Percentiles rank a stretch among this genome's conserved stretches.
phyloP scores from a whole-genome alignment of 2,113 vertebrate genomes.

The Blennius ocellaris region DNA sequence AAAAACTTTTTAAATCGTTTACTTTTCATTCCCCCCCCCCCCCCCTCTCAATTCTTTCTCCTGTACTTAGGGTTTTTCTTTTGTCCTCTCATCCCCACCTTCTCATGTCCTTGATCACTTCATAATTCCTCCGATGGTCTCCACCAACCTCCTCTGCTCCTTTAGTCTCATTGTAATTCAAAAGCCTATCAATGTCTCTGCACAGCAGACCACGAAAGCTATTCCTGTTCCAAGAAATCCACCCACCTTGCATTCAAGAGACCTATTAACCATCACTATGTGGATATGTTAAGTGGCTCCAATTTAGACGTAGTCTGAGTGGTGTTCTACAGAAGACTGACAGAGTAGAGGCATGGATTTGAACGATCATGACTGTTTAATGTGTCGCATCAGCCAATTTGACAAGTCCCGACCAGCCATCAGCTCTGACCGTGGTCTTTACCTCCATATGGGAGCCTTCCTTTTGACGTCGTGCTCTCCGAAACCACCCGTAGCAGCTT shows the following conservation, averaged over 20 bases:
- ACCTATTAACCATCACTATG: slow-evolving; percentile 25
- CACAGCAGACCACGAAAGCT: slow-evolving; percentile 36
- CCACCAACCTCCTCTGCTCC: slow-evolving; percentile 35
- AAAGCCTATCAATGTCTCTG: slow-evolving; percentile 31
- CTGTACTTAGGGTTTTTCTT: not conserved
- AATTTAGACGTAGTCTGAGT: slow-evolving; percentile 29
- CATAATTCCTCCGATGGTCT: slow-evolving; percentile 35
- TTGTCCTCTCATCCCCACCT: slow-evolving; percentile 42
- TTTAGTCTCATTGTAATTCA: slow-evolving; percentile 47
- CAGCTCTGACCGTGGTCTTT: slow-evolving; percentile 36
- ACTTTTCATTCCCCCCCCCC: too few relatives aligned
- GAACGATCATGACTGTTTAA: slow-evolving; percentile 41
- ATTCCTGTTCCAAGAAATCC: slow-evolving; percentile 33
- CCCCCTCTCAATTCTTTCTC: too few relatives aligned
- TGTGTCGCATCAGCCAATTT: slow-evolving; percentile 31
- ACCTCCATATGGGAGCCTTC: slow-evolving; percentile 28
- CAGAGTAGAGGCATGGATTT: slow-evolving; percentile 18
- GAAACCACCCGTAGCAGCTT: slow-evolving; percentile 17
- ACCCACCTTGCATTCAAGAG: slow-evolving; percentile 33
- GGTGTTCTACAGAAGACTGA: slow-evolving; percentile 27
- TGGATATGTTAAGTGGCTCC: slow-evolving; percentile 30
- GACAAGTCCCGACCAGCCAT: slow-evolving; percentile 35
- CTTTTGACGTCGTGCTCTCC: slow-evolving; percentile 16
- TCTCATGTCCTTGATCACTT: slow-evolving; percentile 26
- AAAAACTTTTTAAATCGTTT: not conserved